phyloP scores from a whole-genome alignment of 2,888 invertebrate species.

The Thereva unica region DNA sequence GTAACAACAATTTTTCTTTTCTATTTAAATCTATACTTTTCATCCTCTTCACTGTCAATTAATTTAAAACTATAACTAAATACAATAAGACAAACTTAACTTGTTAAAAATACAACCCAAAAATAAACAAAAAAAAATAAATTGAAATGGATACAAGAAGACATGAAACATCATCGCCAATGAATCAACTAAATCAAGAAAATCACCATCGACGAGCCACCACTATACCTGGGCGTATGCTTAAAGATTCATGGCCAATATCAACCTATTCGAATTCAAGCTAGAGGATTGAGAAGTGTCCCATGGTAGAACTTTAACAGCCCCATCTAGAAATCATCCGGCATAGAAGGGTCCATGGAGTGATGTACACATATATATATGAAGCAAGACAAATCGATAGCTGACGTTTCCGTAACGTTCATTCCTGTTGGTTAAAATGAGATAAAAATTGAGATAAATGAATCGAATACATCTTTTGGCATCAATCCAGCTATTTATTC shows the following conservation, averaged over 20 bases:
- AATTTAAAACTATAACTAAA: too few relatives aligned
- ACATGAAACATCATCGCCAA: too few relatives aligned
- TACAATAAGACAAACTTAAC: too few relatives aligned
- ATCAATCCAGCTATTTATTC: constrained; percentile 7
- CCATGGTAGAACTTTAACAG: constrained; percentile 50
- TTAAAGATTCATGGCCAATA: constrained; percentile 38
- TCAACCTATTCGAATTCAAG: constrained; percentile 46
- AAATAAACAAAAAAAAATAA: too few relatives aligned
- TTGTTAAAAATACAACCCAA: too few relatives aligned
- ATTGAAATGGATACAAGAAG: too few relatives aligned
- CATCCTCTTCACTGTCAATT: too few relatives aligned
- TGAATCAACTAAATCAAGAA: too few relatives aligned
- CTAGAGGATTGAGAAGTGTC: constrained; percentile 47
- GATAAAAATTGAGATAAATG: constrained; percentile 31
- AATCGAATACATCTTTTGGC: constrained; percentile 10
- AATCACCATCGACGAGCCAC: neutral
- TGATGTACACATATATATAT: constrained; percentile 50
- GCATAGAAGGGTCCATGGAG: constrained; percentile 47
- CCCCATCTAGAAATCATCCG: constrained; percentile 47
- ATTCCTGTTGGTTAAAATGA: constrained; percentile 45
- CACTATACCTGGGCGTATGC: constrained; percentile 35
- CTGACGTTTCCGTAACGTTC: constrained; percentile 51
- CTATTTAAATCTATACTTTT: too few relatives aligned
- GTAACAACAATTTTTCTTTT: too few relatives aligned
- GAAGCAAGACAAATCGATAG: constrained; percentile 53